Base-by-base conservation (phyloP, 64 coral and sea anemone species). In the Anthopleura sola region DNA sequence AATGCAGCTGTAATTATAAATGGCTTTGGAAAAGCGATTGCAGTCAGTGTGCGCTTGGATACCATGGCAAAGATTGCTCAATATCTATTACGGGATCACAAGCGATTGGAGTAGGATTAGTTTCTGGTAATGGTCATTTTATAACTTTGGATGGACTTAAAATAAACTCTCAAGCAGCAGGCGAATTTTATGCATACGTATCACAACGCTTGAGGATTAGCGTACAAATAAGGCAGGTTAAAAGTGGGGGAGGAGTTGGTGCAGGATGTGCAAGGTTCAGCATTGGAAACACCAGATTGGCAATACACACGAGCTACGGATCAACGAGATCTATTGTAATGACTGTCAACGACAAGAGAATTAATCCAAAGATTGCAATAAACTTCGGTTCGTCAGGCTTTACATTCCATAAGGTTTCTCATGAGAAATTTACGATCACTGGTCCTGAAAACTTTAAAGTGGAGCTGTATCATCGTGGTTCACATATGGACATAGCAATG, bases 381-480 rank as follows among this genome's bases (percentile, higher is more conserved):
- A 56, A 37, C 37, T 64, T 94, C 36, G 86, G 82, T 17, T 85
- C 76, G 54, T 88, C 95, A 83, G 95, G 95, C 50, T 98, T 98
- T 82, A 66, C 71, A 31, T 98, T 91, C 87, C 51, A 64, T 86
- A 85, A 77, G 60, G 83, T 79, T 3, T 98, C 95, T 0, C 78
- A 91, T 54, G 81, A 92, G 26, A 84, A 56, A 26, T 93, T 86
- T 44, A 82, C 48, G 16, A 82, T 98, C 33, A 83, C 60, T 20
- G 95, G 95, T n/a, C 95, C 92, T 86, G 95, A 68, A 80, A 84
- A 87, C 32, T 98, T 98, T 37, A 56, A 84, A 38, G 78, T 98
- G 69, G 36, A 88, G 15, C 50, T 98, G 24, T 91, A 91, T 62
- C 89, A 93, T 60, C 86, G 87, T 28, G 44, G 83, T 53, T 83